These are phyloP conservation scores for Crocodylus rhombifer DNA, from an alignment of 2,797 vertebrate genomes.

Conservation along the genomic window DNA sequence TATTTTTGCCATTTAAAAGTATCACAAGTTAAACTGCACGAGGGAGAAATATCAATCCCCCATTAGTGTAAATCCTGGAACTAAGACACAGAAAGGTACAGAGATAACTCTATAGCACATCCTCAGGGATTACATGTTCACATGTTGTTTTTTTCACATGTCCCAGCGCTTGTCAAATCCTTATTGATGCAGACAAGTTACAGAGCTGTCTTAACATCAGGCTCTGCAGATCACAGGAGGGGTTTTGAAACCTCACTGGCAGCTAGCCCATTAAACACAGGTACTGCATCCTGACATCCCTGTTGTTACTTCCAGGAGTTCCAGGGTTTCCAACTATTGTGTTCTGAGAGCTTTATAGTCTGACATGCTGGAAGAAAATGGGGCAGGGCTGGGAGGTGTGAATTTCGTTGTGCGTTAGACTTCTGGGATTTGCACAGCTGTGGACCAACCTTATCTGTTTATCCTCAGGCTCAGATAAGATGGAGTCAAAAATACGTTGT, in stretches of 20 bases:
- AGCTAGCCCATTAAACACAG: slow-evolving; percentile 60
- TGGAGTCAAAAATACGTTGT: slow-evolving; percentile 69
- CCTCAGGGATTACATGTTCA: slow-evolving; percentile 12
- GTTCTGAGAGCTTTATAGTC: slow-evolving; percentile 65
- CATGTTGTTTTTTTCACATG: slow-evolving; percentile 15
- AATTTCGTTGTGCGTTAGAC: slow-evolving; percentile 68
- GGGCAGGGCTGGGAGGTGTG: slow-evolving; percentile 38
- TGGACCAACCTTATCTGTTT: slow-evolving; percentile 77
- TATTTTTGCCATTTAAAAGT: slow-evolving; percentile 73
- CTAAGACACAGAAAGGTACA: slow-evolving; percentile 65
- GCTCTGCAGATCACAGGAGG: slow-evolving; percentile 1
- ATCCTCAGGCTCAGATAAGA: slow-evolving; percentile 78
- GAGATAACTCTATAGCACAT: slow-evolving; percentile 27
- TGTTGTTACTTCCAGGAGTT: slow-evolving; percentile 57
- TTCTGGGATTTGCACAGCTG: slow-evolving; percentile 74
- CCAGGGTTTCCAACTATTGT: slow-evolving; percentile 35
- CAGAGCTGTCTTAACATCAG: slow-evolving; percentile 42
- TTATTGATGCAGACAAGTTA: slow-evolving; percentile 50
- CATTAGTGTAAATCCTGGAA: slow-evolving; percentile 76
- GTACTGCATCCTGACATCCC: slow-evolving; percentile 41
- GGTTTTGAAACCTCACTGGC: slow-evolving; percentile 39
- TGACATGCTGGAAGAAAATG: slow-evolving; percentile 66
- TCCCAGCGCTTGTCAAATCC: slow-evolving; percentile 52
- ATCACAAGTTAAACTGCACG: slow-evolving; percentile 69
- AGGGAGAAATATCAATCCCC: slow-evolving; percentile 70